A percentile compares a stretch with the other conserved stretches of the same genome.
Evolutionary conservation across 2,113 vertebrate species (phyloP).

Genomic region (Xenopus borealis): DNA sequence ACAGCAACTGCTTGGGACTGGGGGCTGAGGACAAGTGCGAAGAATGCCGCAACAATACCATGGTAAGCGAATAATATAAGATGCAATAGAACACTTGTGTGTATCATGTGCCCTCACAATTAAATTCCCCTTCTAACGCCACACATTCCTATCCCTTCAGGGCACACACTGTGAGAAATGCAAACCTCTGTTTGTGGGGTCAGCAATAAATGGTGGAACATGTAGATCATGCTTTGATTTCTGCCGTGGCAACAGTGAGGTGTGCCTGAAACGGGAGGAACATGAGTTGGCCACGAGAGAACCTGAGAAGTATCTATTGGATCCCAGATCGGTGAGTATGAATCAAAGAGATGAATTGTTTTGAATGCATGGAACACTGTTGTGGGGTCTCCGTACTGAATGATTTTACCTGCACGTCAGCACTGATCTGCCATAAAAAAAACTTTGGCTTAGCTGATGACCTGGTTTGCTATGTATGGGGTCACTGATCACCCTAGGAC

Average conservation of each 20-base stretch:
- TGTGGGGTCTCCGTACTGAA: no score
- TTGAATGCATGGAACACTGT: no score
- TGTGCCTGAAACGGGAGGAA: slow-evolving; percentile 81
- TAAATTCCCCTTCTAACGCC: neutral
- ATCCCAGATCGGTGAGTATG: slow-evolving; percentile 66
- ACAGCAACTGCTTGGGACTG: slow-evolving; percentile 82
- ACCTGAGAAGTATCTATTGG: slow-evolving; percentile 68
- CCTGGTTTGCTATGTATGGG: no score
- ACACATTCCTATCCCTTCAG: slow-evolving; percentile 49
- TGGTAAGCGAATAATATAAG: slow-evolving; percentile 47
- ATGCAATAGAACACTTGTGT: no score
- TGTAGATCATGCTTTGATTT: slow-evolving; percentile 84
- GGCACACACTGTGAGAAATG: slow-evolving; percentile 87
- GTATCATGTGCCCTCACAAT: no score
- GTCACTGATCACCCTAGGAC: no score
- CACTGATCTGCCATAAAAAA: no score
- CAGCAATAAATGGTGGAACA: slow-evolving; percentile 74
- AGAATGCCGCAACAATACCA: slow-evolving; percentile 84
- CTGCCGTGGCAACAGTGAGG: slow-evolving; percentile 79
- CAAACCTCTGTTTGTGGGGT: slow-evolving; percentile 84
- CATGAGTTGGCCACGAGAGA: slow-evolving; percentile 69
- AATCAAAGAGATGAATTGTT: neutral
- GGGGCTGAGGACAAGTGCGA: slow-evolving; percentile 75
- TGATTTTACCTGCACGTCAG: no score
- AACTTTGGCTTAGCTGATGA: no score